Conservation (phyloP, 2,888 invertebrate genomes). For the Morinoia aosen region DNA sequence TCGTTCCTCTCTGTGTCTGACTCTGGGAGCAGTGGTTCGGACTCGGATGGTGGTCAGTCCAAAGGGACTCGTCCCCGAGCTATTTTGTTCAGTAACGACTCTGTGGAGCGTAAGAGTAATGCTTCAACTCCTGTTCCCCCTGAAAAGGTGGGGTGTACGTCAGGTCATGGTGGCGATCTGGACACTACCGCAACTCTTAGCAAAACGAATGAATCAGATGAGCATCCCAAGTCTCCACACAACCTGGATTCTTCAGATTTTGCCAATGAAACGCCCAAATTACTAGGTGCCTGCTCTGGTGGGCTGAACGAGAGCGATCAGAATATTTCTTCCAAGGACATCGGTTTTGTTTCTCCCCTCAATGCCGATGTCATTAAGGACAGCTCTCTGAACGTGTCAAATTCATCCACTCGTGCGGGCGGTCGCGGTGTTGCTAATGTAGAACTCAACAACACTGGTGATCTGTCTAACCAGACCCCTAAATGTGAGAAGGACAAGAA, state of each 20-base stretch:
- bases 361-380: conserved; percentile 9
- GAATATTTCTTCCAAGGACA: not conserved
- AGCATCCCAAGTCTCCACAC: not conserved
- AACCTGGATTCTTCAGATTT: not conserved
- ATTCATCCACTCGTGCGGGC: not conserved
- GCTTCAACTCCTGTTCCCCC: not conserved
- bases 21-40: not conserved
- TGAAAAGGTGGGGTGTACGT: not conserved
- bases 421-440: not conserved
- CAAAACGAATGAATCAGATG: not conserved
- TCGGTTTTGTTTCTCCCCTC: not conserved
- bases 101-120: not conserved
- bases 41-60: not conserved
- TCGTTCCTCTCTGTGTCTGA: not conserved
- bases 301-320: not conserved
- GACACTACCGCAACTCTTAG: not conserved
- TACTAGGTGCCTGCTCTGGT: not conserved
- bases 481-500: not conserved
- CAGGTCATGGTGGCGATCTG: not conserved
- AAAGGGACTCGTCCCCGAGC: not conserved
- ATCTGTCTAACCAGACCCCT: not conserved
- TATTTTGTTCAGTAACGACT: not conserved
- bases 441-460: too few relatives aligned
- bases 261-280: not conserved
- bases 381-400: not conserved